These are phyloP conservation scores for Samia ricini DNA, from an alignment of 1,140 invertebrate species.

Conservation along the genomic window DNA sequence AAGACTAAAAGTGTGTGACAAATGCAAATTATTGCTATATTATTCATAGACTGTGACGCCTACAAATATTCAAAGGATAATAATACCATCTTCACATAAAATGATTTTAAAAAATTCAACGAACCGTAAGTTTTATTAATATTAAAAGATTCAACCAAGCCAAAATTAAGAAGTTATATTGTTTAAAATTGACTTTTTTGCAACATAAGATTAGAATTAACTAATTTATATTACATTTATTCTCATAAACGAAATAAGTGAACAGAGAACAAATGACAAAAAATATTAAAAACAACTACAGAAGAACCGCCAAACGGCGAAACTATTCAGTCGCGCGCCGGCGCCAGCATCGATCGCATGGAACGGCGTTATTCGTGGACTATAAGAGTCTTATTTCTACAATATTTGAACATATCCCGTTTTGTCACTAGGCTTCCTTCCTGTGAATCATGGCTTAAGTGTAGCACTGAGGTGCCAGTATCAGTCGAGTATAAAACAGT, in stretches of 20 bases:
- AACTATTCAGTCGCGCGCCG: slow-evolving; percentile 52
- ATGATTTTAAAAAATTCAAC: too few species aligned
- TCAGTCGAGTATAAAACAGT: slow-evolving; percentile 45
- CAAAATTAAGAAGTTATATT: too few species aligned
- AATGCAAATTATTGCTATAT: too few species aligned
- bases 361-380: slow-evolving; percentile 36
- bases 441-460: slow-evolving; percentile 64
- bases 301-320: slow-evolving; percentile 40
- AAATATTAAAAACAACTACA: slow-evolving; percentile 16
- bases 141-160: too few species aligned
- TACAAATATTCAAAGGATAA: too few species aligned
- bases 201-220: too few species aligned
- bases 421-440: slow-evolving; percentile 57
- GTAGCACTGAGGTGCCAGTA: slow-evolving; percentile 41
- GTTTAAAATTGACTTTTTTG: too few species aligned
- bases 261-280: slow-evolving; percentile 13
- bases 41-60: too few species aligned
- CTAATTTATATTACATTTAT: background rate
- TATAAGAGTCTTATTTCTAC: slow-evolving; percentile 45
- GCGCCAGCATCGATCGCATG: slow-evolving; percentile 62
- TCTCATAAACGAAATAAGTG: background rate
- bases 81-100: too few species aligned
- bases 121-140: too few species aligned
- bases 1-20: too few species aligned
- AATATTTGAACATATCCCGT: slow-evolving; percentile 65